Evolutionary conservation across 2,797 vertebrate species (phyloP).

Genomic region (Crotalus adamanteus): DNA sequence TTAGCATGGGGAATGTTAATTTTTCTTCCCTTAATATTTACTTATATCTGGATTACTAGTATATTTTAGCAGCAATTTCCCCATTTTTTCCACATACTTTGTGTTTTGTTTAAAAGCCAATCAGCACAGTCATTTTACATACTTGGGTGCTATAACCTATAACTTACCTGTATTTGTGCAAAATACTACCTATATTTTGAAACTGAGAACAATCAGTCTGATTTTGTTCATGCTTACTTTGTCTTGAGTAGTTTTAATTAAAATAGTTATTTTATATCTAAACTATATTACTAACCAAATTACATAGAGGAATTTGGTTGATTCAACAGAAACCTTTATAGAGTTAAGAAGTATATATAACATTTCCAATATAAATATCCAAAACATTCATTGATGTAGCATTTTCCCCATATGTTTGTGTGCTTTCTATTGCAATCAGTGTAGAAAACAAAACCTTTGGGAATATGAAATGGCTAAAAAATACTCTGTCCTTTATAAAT

Average conservation of each 20-base stretch:
- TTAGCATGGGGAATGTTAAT: conserved; percentile 59
- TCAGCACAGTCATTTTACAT: conserved; percentile 39
- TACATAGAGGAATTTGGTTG: neutral
- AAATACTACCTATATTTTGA: conserved; percentile 20
- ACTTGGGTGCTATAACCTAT: neutral
- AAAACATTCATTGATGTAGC: conserved; percentile 31
- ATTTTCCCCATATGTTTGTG: conserved; percentile 57
- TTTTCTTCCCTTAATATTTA: conserved; percentile 68
- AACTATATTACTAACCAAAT: conserved; percentile 32
- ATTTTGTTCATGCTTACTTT: conserved; percentile 23
- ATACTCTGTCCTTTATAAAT: neutral
- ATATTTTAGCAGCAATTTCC: conserved; percentile 36
- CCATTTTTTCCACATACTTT: conserved; percentile 29
- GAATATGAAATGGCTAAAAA: neutral
- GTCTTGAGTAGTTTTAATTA: conserved; percentile 44
- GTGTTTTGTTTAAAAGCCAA: conserved; percentile 40
- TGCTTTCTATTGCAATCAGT: conserved; percentile 58
- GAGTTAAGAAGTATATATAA: conserved; percentile 40
- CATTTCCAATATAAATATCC: neutral
- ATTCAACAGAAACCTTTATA: conserved; percentile 28
- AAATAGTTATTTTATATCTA: conserved; percentile 44
- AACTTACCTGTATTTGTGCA: conserved; percentile 36
- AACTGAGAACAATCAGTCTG: conserved; percentile 41
- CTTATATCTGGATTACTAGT: conserved; percentile 52
- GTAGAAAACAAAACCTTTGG: conserved; percentile 21